Evolutionary conservation across 2,888 invertebrate species (phyloP), one percentile per base, ranked within the genome.

Genomic region (Corythucha ciliata): DNA sequence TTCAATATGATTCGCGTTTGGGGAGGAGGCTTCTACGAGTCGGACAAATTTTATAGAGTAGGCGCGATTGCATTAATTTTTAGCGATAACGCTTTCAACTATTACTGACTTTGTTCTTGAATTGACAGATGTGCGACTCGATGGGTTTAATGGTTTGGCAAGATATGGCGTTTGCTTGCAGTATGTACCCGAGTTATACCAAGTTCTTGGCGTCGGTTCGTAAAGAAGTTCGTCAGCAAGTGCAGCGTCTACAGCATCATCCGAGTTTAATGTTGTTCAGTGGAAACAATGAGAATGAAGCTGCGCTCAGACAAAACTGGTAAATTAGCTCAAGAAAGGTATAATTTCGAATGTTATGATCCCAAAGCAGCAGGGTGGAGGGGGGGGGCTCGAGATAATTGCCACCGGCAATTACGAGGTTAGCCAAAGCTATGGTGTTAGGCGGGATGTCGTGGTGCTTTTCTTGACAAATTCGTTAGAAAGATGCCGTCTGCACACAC

Each of bases 251-350:
- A 8, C 84, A 86, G 57, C 76, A 83, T 64, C 94, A 96, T 68
- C 77, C 96, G 0, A 88, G 87, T 44, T 77, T 97, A 32, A 81
- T 85, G 0, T 63, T 94, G 0, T 94, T 90, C 82, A 87, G 92
- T n/a, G 92, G 83, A 4, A 97, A 96, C 68, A 97, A 97, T 66
- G 97, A 97, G 70, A 96, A 96, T 65, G 97, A 97, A 72, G 84
- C 79, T 4, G 94, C 91, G 0, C 66, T 94, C 5, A 74, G 80
- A 41, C 79, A 79, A 34, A 79, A 87, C 66, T 94, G 93, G 94
- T 78, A 72, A 55, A n/a, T n/a, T n/a, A n/a, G n/a, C n/a, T n/a
- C n/a, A n/a, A n/a, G n/a, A n/a, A n/a, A n/a, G n/a, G n/a, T n/a
- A n/a, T n/a, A n/a, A n/a, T n/a, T n/a, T n/a, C n/a, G n/a, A n/a